Base-by-base conservation (phyloP, 1,140 invertebrate genomes). In the Eumeta japonica region DNA sequence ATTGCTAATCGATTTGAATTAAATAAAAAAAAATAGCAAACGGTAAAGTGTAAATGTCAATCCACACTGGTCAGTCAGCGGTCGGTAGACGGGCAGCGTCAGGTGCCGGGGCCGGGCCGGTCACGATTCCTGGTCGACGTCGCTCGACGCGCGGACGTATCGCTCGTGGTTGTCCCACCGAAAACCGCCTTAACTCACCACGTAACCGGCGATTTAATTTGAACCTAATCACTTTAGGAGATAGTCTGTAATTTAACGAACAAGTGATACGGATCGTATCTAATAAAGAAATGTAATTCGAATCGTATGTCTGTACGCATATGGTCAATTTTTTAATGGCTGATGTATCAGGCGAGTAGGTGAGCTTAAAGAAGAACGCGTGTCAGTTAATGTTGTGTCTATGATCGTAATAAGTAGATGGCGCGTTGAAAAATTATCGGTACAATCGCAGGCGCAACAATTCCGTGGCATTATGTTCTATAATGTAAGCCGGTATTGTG, bases 381-480 rank as follows among this genome's bases (percentile, higher is more conserved):
- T 57, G 62, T 67, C 64, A 63, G 62, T 68, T 70, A 71, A 65
- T 70, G 63, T 56, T 67, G 55, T 62, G 62, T 53, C 70, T 72
- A 72, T 64, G 67, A 70, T 74, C 59, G 65, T 74, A 71, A 72
- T 74, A 71, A 74, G 70, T 70, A 70, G 65, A 74, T 64, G 62
- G 65, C 62, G 67, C 71, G 67, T 74, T 71, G 70, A 74, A 74
- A 74, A 74, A 74, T 74, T 71, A 72, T 74, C 70, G 62, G 62
- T 56, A 55, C 65, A 58, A 71, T 74, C 70, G 65, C 64, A 74
- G 68, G 64, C 65, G 61, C 66, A 68, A 62, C 20, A n/a, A n/a
- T n/a, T n/a, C n/a, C n/a, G n/a, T n/a, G n/a, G n/a, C n/a, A n/a
- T n/a, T n/a, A n/a, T n/a, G n/a, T n/a, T n/a, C n/a, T n/a, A n/a